Conservation (phyloP, 2,888 invertebrate genomes). For the Plagiodera versicolora region DNA sequence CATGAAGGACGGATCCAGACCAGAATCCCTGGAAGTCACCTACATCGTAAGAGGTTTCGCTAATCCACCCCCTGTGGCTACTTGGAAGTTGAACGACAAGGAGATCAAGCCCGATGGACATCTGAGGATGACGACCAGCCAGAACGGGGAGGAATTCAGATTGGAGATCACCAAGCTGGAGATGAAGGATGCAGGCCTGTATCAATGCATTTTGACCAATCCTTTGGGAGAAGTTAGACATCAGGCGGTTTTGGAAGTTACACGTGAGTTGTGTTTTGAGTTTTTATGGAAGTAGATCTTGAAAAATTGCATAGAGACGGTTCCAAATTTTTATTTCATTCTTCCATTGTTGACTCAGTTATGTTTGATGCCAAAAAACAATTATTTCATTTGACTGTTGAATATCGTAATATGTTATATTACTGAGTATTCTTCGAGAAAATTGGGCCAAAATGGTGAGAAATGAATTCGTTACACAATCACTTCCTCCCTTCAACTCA, state of each 20-base stretch:
- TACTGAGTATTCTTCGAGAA: no score
- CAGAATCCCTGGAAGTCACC: constrained; percentile 78
- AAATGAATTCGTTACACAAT: no score
- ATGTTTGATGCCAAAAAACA: no score
- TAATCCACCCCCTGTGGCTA: constrained; percentile 74
- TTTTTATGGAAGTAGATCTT: background rate
- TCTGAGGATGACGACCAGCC: constrained; percentile 62
- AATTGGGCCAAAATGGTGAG: no score
- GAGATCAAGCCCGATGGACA: constrained; percentile 65
- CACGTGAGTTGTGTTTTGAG: constrained; percentile 59
- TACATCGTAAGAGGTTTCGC: constrained; percentile 80
- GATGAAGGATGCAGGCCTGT: constrained; percentile 76
- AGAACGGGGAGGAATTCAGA: constrained; percentile 72
- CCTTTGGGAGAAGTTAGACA: constrained; percentile 77
- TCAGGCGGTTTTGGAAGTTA: constrained; percentile 73
- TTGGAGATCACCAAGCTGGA: constrained; percentile 72
- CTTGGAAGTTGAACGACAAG: constrained; percentile 78
- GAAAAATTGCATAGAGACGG: no score
- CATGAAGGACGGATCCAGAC: constrained; percentile 73
- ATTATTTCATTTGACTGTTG: no score
- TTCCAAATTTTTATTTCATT: no score
- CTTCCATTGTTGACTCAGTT: no score
- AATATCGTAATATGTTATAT: no score
- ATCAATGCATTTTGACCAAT: constrained; percentile 81
- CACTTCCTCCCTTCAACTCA: no score